Base-by-base conservation (phyloP, 2,888 invertebrate genomes). In the Byasa hedistus region DNA sequence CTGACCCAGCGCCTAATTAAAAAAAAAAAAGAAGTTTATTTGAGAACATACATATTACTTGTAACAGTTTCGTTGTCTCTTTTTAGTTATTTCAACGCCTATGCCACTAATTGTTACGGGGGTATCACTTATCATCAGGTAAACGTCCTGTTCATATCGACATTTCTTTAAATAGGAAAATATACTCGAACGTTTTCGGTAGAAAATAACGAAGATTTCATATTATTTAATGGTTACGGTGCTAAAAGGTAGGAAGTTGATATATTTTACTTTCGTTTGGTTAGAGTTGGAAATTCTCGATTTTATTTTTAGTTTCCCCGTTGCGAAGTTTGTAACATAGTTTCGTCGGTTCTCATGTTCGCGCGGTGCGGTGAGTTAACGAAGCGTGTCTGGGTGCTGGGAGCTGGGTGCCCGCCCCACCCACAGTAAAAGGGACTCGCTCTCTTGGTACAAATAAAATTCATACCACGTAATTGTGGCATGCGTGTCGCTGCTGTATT, bases 391-490 rank as follows among this genome's bases (percentile, higher is more conserved):
- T 32, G 36, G 58, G 60, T n/a, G 52, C 54, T 64, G 64, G 58
- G 58, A 58, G 64, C 64, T 63, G 44, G 56, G 10, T 63, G 56
- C 57, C 48, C n/a, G 55, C 2, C 15, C 24, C 61, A 27, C 56
- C 66, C 36, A 57, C 62, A 57, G 61, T 65, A 52, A 55, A 52
- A 65, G 66, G 27, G 61, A 59, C 59, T 36, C 55, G 44, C 55
- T 64, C 64, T 54, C 67, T 57, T 51, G 63, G 64, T 32, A 32
- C 10, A 63, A 73, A 77, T 75, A 77, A 75, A 75, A 83, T 83
- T 82, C 84, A 73, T 72, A 60, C 66, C 79, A 74, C 80, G 82
- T 76, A 78, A 76, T 75, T 70, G 75, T 69, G 75, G 74, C 78
- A 75, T 78, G 75, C 80, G 80, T 81, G 80, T 77, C 69, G 69